A percentile compares a stretch with the other conserved stretches of the same genome.
Evolutionary conservation across 2,888 invertebrate species (phyloP).

Genomic region (Thysanoteuthis rhombus): DNA sequence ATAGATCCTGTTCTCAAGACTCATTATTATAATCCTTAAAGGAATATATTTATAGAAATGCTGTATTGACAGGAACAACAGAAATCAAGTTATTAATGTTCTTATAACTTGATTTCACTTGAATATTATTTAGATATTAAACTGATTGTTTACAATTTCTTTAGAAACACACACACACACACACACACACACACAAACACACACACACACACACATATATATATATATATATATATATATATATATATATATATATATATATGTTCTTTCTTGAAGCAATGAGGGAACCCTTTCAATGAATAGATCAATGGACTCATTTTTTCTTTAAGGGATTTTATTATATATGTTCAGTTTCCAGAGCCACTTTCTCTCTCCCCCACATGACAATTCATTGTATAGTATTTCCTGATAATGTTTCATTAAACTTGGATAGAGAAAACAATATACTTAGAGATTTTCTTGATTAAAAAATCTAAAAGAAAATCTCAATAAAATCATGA

Average conservation of each 20-base stretch:
- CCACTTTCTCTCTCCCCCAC: no score
- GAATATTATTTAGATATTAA: not conserved
- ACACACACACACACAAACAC: no score
- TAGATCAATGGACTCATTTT: not conserved
- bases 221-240: no score
- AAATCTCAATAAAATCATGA: not conserved
- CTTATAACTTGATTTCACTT: not conserved
- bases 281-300: not conserved
- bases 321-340: not conserved
- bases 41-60: not conserved
- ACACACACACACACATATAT: no score
- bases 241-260: no score
- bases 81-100: not conserved
- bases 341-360: not conserved
- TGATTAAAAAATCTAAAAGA: not conserved
- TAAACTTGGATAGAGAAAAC: not conserved
- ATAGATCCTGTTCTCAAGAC: no score
- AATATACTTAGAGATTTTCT: not conserved
- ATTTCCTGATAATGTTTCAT: not conserved
- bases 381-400: not conserved
- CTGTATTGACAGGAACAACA: not conserved
- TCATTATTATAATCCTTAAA: not conserved
- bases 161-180: not conserved
- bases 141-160: not conserved
- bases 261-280: not conserved